Evolutionary conservation across 2,888 invertebrate genomes (phyloP).

Genomic region (Oasisia sp.): DNA sequence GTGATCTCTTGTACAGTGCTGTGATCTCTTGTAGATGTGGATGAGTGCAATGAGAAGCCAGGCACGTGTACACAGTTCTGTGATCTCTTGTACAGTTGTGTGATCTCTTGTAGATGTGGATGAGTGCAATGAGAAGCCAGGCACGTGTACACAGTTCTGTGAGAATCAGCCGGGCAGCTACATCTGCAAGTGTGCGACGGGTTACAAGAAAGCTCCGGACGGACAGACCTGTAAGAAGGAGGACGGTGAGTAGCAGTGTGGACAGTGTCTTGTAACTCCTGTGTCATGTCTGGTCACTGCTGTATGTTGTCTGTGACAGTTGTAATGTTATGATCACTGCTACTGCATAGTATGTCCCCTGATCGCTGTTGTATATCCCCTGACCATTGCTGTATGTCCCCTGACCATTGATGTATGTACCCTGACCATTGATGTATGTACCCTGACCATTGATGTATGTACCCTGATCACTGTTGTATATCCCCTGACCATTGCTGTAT

Average conservation of each 20-base stretch:
- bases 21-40: too few species aligned
- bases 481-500: too few species aligned
- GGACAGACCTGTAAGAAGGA: constrained; percentile 86
- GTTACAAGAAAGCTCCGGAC: constrained; percentile 82
- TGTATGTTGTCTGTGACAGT: too few species aligned
- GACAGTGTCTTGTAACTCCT: not conserved
- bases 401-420: too few species aligned
- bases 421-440: too few species aligned
- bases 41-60: too few species aligned
- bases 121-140: constrained; percentile 76
- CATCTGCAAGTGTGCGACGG: constrained; percentile 96
- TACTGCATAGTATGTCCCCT: not conserved
- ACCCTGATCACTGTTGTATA: too few species aligned
- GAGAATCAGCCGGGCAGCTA: constrained; percentile 94
- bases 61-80: too few species aligned
- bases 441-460: too few species aligned
- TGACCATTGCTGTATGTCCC: too few species aligned
- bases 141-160: constrained; percentile 93
- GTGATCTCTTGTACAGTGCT: too few species aligned
- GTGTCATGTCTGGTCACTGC: not conserved
- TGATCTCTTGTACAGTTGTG: not conserved
- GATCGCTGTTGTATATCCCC: too few species aligned
- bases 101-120: constrained; percentile 53
- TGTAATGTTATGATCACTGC: not conserved
- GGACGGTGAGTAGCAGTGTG: constrained; percentile 70